These are phyloP conservation scores for Zeugodacus cucurbitae DNA, from an alignment of 1,140 invertebrate species.

Conservation along the genomic window DNA sequence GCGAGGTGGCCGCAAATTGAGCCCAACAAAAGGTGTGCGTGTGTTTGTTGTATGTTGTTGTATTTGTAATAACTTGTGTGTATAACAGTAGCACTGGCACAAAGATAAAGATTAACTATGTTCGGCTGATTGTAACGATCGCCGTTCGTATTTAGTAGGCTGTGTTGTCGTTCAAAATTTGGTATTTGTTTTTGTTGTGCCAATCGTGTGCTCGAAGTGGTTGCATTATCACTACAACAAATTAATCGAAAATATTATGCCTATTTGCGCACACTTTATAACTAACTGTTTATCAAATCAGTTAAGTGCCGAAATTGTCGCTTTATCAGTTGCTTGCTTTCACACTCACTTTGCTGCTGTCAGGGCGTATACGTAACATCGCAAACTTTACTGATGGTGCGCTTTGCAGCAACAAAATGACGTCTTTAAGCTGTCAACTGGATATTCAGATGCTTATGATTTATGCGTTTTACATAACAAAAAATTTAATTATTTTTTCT, in stretches of 20 bases:
- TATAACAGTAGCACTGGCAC: neutral
- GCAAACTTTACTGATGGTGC: neutral
- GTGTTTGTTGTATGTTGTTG: neutral
- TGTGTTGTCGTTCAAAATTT: neutral
- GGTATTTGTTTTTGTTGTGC: neutral
- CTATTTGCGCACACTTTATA: neutral
- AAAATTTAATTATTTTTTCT: too few relatives aligned
- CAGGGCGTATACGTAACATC: neutral
- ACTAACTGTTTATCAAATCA: neutral
- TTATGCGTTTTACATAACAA: too few relatives aligned
- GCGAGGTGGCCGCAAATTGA: neutral
- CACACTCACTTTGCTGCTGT: neutral
- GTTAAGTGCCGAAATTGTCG: neutral
- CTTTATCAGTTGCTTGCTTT: neutral
- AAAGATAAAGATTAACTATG: neutral
- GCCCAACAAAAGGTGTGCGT: neutral
- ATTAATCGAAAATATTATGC: neutral
- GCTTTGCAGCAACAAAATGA: too few relatives aligned
- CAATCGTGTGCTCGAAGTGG: neutral
- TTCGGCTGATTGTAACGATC: neutral
- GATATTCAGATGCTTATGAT: too few relatives aligned
- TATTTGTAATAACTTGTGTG: neutral
- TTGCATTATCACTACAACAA: neutral
- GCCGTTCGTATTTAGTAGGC: neutral
- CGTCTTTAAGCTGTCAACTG: too few relatives aligned